These are phyloP conservation scores for Aphelenchoides besseyi DNA, from an alignment of 1,140 invertebrate genomes.

Conservation along the genomic window DNA sequence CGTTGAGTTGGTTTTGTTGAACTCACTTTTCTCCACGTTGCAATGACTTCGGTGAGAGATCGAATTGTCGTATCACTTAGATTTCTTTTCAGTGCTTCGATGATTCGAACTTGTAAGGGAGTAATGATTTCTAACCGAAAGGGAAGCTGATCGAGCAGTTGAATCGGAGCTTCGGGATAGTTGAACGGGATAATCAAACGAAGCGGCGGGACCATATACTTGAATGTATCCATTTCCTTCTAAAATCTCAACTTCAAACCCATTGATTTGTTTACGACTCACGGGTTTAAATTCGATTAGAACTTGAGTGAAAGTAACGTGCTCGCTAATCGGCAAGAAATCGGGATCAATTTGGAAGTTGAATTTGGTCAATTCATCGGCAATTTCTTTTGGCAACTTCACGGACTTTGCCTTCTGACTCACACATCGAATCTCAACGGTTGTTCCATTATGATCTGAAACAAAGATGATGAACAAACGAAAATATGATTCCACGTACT, in stretches of 20 bases:
- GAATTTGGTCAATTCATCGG: slow-evolving; percentile 11
- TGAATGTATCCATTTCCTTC: slow-evolving; percentile 10
- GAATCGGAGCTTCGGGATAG: background rate
- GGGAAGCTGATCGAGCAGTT: slow-evolving; percentile 7
- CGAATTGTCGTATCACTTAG: background rate
- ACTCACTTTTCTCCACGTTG: background rate
- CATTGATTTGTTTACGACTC: background rate
- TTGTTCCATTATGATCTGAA: background rate
- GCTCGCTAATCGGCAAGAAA: slow-evolving; percentile 15
- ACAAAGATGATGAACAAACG: background rate
- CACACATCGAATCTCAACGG: background rate
- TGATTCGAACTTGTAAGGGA: background rate
- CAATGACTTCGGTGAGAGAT: background rate
- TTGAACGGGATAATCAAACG: slow-evolving; percentile 5
- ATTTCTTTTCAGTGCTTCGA: slow-evolving; percentile 5
- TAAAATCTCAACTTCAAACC: too few relatives aligned
- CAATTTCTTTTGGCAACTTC: slow-evolving; percentile 8
- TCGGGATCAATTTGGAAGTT: slow-evolving; percentile 8
- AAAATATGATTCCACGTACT: background rate
- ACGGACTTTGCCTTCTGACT: background rate
- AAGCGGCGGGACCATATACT: slow-evolving; percentile 16
- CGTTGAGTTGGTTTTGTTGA: background rate
- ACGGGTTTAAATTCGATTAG: slow-evolving; percentile 19
- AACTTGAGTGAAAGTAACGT: slow-evolving; percentile 6
- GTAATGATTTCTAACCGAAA: background rate